Conservation (phyloP, 2,113 vertebrate genomes). For the Suncus etruscus region DNA sequence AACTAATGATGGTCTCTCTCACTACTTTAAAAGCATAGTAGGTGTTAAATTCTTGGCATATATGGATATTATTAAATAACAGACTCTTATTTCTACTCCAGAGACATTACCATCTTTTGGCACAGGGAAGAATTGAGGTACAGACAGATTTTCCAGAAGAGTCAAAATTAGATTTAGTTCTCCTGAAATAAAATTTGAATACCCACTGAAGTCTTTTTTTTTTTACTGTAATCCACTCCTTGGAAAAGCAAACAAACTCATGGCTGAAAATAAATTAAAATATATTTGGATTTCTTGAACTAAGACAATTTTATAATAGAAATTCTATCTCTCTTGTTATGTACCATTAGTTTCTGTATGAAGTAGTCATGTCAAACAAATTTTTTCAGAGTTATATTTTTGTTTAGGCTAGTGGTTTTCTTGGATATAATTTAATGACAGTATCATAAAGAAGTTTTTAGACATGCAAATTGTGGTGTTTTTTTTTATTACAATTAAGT, state of each 20-base stretch:
- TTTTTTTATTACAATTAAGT: not conserved
- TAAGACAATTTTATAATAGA: not conserved
- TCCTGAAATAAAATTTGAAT: not conserved
- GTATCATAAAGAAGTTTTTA: not conserved
- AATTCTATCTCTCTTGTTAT: not conserved
- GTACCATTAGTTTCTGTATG: not conserved
- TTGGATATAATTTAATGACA: not conserved
- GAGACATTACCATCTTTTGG: not conserved
- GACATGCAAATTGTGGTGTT: not conserved
- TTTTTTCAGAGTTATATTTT: constrained; percentile 3
- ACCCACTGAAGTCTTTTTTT: not conserved
- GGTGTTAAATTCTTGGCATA: not conserved
- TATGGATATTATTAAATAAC: not conserved
- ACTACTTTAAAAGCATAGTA: not conserved
- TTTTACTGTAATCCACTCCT: not conserved
- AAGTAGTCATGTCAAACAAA: not conserved
- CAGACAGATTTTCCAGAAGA: not conserved
- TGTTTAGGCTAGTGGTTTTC: not conserved
- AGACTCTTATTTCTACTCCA: not conserved
- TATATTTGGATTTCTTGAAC: not conserved
- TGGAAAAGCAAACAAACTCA: not conserved
- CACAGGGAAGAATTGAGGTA: not conserved
- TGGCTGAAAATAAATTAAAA: not conserved
- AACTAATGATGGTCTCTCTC: not conserved
- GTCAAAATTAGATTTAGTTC: not conserved